Evolutionary conservation across 2,797 vertebrate species (phyloP), one percentile per base, ranked within the genome.

Genomic region (Leptoclinus maculatus): DNA sequence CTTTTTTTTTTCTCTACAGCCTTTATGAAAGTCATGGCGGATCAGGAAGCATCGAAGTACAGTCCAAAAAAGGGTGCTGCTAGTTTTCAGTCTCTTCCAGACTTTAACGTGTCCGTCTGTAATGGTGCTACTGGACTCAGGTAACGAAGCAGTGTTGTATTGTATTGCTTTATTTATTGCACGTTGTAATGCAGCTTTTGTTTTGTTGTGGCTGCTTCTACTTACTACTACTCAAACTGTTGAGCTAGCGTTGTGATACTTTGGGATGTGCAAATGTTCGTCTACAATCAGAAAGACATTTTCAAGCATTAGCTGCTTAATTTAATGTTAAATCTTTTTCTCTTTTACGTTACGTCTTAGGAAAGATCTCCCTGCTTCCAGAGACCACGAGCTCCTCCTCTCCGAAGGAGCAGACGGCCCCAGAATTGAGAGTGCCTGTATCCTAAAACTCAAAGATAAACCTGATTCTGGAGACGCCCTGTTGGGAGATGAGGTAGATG

Each of bases 401-500:
- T 51, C 12, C 29, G 63, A 75, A 53, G 45, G n/a, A 27, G 34
- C 1, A 19, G 59, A 75, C 27, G 21, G 8, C 59, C 27, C 41
- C 38, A 62, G 0, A 68, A 27, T 14, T 1, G 32, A 70, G 39
- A 57, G 0, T 0, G 3, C 38, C 69, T 27, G 53, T 4, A 17
- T n/a, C 45, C 41, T 11, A 19, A 53, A 45, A 32, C 47, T 19
- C 2, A 47, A 49, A 10, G 43, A 73, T 19, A 1, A 45, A 16
- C 17, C 11, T 54, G 51, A 41, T 38, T 69, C 34, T 66, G 54
- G 12, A 1, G 4, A 75, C n/a, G 17, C 66, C 53, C 27, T 66
- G 0, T 9, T 72, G 5, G 80, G 0, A 75, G 27, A 83, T 59
- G 78, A 88, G 88, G 88, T 91, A 84, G 80, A 71, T 60, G 41